Conservation (phyloP, 2,797 vertebrate genomes). For the Rhinophrynus dorsalis region DNA sequence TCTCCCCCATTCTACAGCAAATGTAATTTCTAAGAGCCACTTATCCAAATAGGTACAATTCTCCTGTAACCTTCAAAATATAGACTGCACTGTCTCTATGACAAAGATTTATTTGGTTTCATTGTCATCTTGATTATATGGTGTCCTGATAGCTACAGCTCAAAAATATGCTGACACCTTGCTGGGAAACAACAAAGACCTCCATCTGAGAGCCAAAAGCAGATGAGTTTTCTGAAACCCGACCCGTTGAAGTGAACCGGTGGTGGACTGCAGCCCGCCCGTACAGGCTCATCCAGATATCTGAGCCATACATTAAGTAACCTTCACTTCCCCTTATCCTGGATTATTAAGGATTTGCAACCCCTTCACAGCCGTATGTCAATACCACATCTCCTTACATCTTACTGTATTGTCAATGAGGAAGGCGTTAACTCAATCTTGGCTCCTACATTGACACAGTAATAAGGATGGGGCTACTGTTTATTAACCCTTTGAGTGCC, state of each 20-base stretch:
- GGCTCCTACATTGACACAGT: too few relatives aligned
- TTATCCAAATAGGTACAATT: too few relatives aligned
- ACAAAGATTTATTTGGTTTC: too few relatives aligned
- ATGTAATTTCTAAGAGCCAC: too few relatives aligned
- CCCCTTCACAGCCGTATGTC: not conserved
- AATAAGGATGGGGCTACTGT: too few relatives aligned
- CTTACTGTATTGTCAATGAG: not conserved
- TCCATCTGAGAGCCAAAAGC: not conserved
- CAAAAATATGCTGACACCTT: slow-evolving; percentile 19
- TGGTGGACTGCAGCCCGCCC: not conserved
- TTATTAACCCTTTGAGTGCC: too few relatives aligned
- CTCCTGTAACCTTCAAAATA: too few relatives aligned
- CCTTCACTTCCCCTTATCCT: slow-evolving; percentile 33
- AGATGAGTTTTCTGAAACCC: slow-evolving; percentile 37
- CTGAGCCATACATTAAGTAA: slow-evolving; percentile 18
- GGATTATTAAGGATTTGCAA: not conserved
- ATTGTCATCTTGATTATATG: too few relatives aligned
- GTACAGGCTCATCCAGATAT: not conserved
- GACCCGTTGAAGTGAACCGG: slow-evolving; percentile 13
- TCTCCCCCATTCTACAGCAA: too few relatives aligned
- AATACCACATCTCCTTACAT: not conserved
- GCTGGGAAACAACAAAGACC: not conserved
- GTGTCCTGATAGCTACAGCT: too few relatives aligned
- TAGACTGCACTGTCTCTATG: too few relatives aligned
- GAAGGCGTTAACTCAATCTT: too few relatives aligned